Evolutionary conservation across 2,113 vertebrate genomes (phyloP), one percentile per base, ranked within the genome.

Genomic region (Rana temporaria): DNA sequence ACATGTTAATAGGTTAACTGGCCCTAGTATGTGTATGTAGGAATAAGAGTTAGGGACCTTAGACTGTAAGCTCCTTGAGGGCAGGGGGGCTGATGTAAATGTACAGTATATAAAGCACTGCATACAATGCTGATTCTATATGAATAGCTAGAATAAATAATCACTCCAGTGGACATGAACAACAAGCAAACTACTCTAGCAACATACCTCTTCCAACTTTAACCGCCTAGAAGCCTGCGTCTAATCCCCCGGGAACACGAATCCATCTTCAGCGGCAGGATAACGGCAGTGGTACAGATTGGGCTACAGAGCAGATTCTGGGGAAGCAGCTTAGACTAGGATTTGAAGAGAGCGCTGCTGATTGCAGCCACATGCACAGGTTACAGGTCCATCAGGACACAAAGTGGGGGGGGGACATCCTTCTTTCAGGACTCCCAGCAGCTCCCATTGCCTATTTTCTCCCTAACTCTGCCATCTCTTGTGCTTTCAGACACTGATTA

Each of bases 321-420:
- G 30, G 77, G 26, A 64, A 67, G 64, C 12, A 60, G 78, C 66
- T 69, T 38, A 69, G 78, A n/a, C n/a, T n/a, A 80, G 78, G 78
- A 80, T 80, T 80, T 63, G 57, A 53, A 55, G 20, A 6, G 48
- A 70, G 69, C 73, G 73, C 12, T 59, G 79, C 56, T 53, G 30
- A 48, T 63, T 42, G 69, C 62, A 82, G 78, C 65, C 62, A 82
- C 80, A 82, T 56, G 76, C 62, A 67, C 71, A 60, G 71, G 81
- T 56, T 68, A 34, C 70, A 67, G 62, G 30, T 18, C 34, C 48
- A 42, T 67, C 63, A 66, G 52, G 2, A 26, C 63, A 38, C 18
- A 56, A 6, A 53, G 4, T 30, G 4, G 15, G 52, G 34, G 73
- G 19, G 9, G 17, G 32, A 76, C 57, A 62, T 22, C 59, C 73